Evolutionary conservation across 2,888 invertebrate genomes (phyloP), one percentile per base, ranked within the genome.

Genomic region (Hermodice carunculata): DNA sequence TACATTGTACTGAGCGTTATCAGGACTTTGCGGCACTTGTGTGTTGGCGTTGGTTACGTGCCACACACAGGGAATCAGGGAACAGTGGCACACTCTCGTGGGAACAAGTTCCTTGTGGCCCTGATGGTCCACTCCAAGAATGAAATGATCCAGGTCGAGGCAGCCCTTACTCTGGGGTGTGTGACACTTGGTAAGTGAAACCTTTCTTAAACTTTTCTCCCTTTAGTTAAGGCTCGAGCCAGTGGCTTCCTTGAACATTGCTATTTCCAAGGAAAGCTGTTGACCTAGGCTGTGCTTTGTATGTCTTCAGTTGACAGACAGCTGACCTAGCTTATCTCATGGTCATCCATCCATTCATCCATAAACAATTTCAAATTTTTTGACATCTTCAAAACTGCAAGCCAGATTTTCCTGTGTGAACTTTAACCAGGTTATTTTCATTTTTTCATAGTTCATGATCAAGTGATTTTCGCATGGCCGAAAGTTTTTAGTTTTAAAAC

Each of bases 1-100:
- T 70, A 78, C 48, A 83, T 85, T 44, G 83, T 85, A 29, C 73
- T 81, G 5, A 84, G 85, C 71, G 80, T 79, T 1, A 80, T 85
- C 43, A 71, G 79, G 40, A 79, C 84, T 17, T 67, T 85, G 37
- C 71, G 83, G 31, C 70, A 80, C 62, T 71, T 85, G 46, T 83
- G 81, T 71, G 78, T 85, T 4, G 82, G 82, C 2, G 80, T 84
- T 4, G 85, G 83, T 8, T 81, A 78, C 70, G 78, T 85, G 14
- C 79, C 84, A 1, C 78, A 83, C 59, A 57, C 59, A 22, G 64
- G 68, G 32, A 84, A 84, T 62, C 85, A 85, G 75, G 73, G 66
- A 29, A 75, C 78, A 11, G 77, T 85, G 17, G 74, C 78, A 11
- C 78, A 79, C 53, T 76, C 79, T 6, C 74, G 79, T 1, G 85